Evolutionary conservation across 2,797 vertebrate species (phyloP), one percentile per base, ranked within the genome.

Genomic region (Etheostoma perlongum): DNA sequence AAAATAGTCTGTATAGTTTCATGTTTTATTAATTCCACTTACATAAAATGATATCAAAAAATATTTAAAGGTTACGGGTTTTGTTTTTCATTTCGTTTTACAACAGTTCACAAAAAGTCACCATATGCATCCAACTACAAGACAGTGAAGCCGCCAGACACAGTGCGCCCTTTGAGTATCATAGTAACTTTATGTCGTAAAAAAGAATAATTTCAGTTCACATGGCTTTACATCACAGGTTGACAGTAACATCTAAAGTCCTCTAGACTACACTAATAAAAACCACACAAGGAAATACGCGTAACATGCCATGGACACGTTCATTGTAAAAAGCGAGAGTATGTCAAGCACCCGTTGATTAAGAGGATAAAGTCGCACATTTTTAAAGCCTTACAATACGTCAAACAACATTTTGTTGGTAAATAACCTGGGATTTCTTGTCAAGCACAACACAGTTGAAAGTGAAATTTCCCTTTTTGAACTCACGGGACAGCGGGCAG

Each of bases 41-140:
- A 96, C 95, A 95, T 92, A 94, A 96, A 96, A 95, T 94, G 60
- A 96, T 95, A 95, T 95, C 74, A 95, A 95, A 95, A 93, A 94
- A 91, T 85, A 77, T 89, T 70, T 5, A 92, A 95, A 92, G 82
- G 57, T 91, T 79, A 90, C 78, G 21, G 64, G 18, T 69, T 57
- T 57, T 23, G 71, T 81, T 91, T 91, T 87, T 88, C 68, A 72
- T 90, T 90, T 91, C 64, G 67, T 91, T 87, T 87, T 86, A 89
- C 86, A 93, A 94, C 93, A 90, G 81, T 85, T 94, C 92, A 95
- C 92, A 91, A 92, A 92, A 94, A 92, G 54, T 89, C 90, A 95
- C 93, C 89, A 91, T 89, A 89, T 86, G 72, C 86, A 84, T 94
- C 82, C 89, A 86, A 93, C 74, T 91, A 95, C 90, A 91, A 76